Evolutionary conservation across 2,797 vertebrate species (phyloP).

Genomic region (Columba guinea): DNA sequence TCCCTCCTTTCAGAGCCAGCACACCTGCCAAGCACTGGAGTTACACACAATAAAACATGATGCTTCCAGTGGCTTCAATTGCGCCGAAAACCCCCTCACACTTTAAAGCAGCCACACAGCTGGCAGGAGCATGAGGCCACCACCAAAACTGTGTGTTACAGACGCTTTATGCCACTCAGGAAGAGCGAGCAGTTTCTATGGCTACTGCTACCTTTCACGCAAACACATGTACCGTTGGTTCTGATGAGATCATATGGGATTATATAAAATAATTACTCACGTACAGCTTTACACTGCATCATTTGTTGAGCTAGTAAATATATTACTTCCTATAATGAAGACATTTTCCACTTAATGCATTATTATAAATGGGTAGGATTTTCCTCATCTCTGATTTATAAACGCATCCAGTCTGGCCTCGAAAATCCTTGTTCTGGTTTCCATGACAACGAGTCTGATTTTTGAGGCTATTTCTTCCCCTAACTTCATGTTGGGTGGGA

Average conservation of each 20-base stretch:
- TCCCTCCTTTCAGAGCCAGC: neutral
- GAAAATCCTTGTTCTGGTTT: conserved; percentile 40
- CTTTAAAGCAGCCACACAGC: neutral
- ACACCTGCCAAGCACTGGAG: neutral
- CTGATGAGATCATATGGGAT: neutral
- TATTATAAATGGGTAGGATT: neutral
- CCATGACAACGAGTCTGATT: conserved; percentile 52
- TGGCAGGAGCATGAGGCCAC: neutral
- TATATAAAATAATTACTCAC: neutral
- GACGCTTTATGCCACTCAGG: neutral
- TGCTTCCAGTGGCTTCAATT: neutral
- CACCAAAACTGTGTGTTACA: neutral
- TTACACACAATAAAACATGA: neutral
- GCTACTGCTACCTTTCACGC: conserved; percentile 37
- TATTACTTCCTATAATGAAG: neutral
- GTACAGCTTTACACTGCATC: neutral
- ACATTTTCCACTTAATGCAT: neutral
- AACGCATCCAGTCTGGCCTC: conserved; percentile 1
- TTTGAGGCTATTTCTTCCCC: conserved; percentile 32
- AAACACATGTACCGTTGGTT: neutral
- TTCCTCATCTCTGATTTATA: neutral
- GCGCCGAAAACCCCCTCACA: fast-evolving
- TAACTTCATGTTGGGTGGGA: neutral
- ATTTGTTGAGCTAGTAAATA: neutral
- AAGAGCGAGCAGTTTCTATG: conserved; percentile 55